A percentile compares a stretch with the other conserved stretches of the same genome.
Evolutionary conservation across 2,888 invertebrate genomes (phyloP).

Genomic region (Corythucha ciliata): DNA sequence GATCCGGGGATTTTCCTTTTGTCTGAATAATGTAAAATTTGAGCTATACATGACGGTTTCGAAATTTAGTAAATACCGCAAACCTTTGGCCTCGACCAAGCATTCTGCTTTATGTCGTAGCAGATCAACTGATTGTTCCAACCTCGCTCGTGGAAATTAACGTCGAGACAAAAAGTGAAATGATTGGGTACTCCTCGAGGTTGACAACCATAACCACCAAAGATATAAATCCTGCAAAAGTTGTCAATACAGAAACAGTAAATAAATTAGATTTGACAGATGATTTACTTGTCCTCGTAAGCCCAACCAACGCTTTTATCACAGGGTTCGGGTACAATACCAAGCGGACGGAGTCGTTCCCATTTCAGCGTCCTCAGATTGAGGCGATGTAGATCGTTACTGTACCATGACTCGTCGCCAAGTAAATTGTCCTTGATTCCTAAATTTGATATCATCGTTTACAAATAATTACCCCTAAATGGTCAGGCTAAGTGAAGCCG

Average conservation of each 20-base stretch:
- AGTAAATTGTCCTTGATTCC: conserved; percentile 16
- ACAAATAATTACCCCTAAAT: not conserved
- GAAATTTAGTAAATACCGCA: not conserved
- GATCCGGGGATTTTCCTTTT: conserved; percentile 40
- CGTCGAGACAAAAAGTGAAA: conserved; percentile 19
- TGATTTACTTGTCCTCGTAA: conserved; percentile 35
- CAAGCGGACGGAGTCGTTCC: conserved; percentile 32
- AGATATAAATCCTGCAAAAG: conserved; percentile 37
- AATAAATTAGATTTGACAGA: not conserved
- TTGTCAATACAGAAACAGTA: not conserved
- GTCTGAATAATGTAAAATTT: conserved; percentile 31
- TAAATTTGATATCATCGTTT: conserved; percentile 2
- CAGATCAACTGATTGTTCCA: conserved; percentile 41
- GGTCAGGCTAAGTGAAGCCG: not conserved
- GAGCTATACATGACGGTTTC: not conserved
- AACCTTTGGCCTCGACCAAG: conserved; percentile 23
- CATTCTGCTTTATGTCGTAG: conserved; percentile 33
- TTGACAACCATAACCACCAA: conserved; percentile 39
- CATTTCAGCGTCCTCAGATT: conserved; percentile 34
- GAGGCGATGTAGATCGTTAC: conserved; percentile 34
- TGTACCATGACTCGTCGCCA: conserved; percentile 27
- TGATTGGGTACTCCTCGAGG: conserved; percentile 19
- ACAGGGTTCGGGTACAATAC: conserved; percentile 33
- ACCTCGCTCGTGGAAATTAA: conserved; percentile 26
- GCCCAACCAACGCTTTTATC: conserved; percentile 38